phyloP scores from a whole-genome alignment of 2,888 invertebrate species.

The Phyto melanocephala region DNA sequence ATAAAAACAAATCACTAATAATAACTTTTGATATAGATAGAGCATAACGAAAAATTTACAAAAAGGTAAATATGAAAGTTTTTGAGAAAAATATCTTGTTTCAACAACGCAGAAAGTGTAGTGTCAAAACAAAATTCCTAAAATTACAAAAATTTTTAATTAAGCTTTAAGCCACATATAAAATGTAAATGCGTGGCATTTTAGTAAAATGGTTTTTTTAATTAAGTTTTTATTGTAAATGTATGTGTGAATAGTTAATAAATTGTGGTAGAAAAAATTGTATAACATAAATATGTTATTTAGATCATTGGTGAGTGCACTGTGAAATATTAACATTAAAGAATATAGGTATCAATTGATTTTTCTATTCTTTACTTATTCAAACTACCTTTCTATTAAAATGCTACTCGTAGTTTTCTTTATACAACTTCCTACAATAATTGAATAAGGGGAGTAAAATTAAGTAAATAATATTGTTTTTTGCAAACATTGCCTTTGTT shows the following conservation, averaged over 20 bases:
- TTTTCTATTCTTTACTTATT: slow-evolving; percentile 43
- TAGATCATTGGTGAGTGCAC: too few species aligned
- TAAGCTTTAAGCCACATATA: slow-evolving; percentile 3
- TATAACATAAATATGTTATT: neutral
- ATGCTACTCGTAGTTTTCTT: neutral
- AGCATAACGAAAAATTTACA: neutral
- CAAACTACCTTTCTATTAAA: neutral
- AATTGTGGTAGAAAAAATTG: too few species aligned
- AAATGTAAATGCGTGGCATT: slow-evolving; percentile 57
- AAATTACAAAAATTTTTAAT: neutral
- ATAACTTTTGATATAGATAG: neutral
- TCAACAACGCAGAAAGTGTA: neutral
- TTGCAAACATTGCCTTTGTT: neutral
- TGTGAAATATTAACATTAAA: too few species aligned
- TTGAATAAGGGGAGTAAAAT: neutral
- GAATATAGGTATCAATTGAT: slow-evolving; percentile 47
- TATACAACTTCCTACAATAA: neutral
- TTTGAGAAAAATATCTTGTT: neutral
- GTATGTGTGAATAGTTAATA: neutral
- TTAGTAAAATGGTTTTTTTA: neutral
- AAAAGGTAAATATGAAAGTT: slow-evolving; percentile 28
- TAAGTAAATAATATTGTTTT: neutral
- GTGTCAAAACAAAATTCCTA: slow-evolving; percentile 7
- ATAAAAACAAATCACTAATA: neutral
- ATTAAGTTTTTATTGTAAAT: neutral